Evolutionary conservation across 2,113 vertebrate species (phyloP), one percentile per base, ranked within the genome.

Genomic region (Colossoma macropomum): DNA sequence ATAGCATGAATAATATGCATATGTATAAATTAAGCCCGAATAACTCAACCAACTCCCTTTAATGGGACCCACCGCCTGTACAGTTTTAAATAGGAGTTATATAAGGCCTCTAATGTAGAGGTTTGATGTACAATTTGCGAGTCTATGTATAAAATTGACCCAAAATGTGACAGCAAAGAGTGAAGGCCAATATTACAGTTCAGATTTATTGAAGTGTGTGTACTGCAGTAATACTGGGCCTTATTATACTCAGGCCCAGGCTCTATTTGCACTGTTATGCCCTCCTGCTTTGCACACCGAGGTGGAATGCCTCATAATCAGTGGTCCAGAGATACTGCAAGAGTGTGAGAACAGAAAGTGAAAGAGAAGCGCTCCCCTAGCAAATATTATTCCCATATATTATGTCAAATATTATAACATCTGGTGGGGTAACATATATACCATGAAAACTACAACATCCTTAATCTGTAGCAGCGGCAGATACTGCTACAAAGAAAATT

Each of bases 1-100:
- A 86, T 75, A 91, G 88, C 76, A 71, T 75, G 80, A 79, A 85
- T 85, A 75, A 32, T 80, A 78, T 93, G 89, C 89, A 92, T 91
- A 92, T 93, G 90, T 92, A 90, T 92, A 92, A 93, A 92, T 91
- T 84, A 91, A 92, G 89, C 87, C 89, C 16, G 48, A 77, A 68
- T 59, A 65, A 83, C 54, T 54, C 34, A 19, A 54, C 27, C 56
- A 0, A n/a, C 73, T 73, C 59, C 12, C 30, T 73, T 81, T 87
- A 87, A 84, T 69, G 77, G 74, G 56, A 76, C 66, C 21, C 73
- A n/a, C 65, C 50, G 81, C 69, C 48, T 75, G 50, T 76, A 65
- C 56, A 52, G 59, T 66, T 52, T 66, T 56, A 75, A 75, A 79
- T 74, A 30, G 70, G 75, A 82, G 62, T 82, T 48, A 68, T 75